Conservation (phyloP, 2,888 invertebrate genomes). For the Resseliella maxima region DNA sequence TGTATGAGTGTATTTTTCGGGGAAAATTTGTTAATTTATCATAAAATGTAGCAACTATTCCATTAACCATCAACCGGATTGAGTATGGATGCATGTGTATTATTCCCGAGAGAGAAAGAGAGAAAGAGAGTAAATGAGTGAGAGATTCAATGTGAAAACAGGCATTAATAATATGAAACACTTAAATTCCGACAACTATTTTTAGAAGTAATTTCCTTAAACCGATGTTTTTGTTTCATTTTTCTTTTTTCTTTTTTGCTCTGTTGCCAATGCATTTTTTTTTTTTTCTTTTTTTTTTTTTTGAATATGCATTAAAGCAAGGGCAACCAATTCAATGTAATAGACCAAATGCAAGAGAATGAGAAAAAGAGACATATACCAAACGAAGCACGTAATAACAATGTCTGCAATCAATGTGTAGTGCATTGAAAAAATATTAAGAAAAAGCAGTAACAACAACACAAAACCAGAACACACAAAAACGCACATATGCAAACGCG, state of each 20-base stretch:
- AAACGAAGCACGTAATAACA: background rate
- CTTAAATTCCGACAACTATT: constrained; percentile 11
- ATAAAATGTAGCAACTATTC: constrained; percentile 22
- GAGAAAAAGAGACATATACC: background rate
- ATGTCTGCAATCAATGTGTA: constrained; percentile 14
- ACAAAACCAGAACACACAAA: background rate
- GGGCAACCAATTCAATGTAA: background rate
- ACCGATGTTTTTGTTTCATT: background rate
- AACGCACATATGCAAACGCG: constrained; percentile 39
- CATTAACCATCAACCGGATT: constrained; percentile 15
- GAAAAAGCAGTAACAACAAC: constrained; percentile 12
- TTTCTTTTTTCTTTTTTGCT: background rate
- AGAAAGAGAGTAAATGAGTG: no score
- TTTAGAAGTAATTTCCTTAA: constrained; percentile 34
- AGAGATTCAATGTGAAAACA: background rate
- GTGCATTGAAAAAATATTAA: constrained; percentile 45
- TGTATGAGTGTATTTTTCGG: no score
- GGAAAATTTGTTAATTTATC: background rate
- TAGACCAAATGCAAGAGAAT: constrained; percentile 30
- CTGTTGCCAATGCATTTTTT: no score
- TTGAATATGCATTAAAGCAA: background rate
- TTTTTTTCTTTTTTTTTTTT: background rate
- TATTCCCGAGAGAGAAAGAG: background rate
- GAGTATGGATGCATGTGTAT: background rate
- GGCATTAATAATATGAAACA: constrained; percentile 1